phyloP scores from a whole-genome alignment of 2,888 invertebrate genomes.

The Adelognathus sp. region DNA sequence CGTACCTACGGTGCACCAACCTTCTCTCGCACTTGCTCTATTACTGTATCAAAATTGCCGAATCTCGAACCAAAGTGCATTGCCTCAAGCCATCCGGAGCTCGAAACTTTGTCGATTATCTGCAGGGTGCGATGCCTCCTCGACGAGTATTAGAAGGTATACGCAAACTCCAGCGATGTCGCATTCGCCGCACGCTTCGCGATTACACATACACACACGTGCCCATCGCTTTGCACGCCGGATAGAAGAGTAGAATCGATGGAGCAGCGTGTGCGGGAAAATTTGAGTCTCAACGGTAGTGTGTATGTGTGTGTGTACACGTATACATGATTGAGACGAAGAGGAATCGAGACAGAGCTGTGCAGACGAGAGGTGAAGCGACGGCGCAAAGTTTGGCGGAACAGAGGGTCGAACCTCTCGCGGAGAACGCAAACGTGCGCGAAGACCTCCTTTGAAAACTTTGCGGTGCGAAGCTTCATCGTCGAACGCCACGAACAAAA shows the following conservation, averaged over 20 bases:
- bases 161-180: conserved; percentile 8
- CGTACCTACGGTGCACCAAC: not conserved
- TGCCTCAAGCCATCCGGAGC: conserved; percentile 55
- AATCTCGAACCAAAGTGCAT: conserved; percentile 51
- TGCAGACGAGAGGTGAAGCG: not conserved
- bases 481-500: not conserved
- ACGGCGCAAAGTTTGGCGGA: conserved; percentile 20
- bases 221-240: no score
- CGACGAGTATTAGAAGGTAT: conserved; percentile 39
- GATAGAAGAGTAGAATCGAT: not conserved
- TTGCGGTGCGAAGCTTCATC: not conserved
- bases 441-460: conserved; percentile 3
- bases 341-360: not conserved
- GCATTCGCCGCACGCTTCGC: conserved; percentile 3
- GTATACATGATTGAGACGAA: not conserved
- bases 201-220: not conserved
- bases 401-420: conserved; percentile 14
- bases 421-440: not conserved
- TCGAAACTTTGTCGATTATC: conserved; percentile 68
- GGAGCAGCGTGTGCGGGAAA: not conserved
- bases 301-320: no score
- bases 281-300: not conserved
- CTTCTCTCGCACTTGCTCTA: not conserved
- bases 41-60: conserved; percentile 45
- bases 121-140: no score